These are phyloP conservation scores for Girardia tigrina DNA, from an alignment of 2,888 invertebrate species.

Conservation along the genomic window DNA sequence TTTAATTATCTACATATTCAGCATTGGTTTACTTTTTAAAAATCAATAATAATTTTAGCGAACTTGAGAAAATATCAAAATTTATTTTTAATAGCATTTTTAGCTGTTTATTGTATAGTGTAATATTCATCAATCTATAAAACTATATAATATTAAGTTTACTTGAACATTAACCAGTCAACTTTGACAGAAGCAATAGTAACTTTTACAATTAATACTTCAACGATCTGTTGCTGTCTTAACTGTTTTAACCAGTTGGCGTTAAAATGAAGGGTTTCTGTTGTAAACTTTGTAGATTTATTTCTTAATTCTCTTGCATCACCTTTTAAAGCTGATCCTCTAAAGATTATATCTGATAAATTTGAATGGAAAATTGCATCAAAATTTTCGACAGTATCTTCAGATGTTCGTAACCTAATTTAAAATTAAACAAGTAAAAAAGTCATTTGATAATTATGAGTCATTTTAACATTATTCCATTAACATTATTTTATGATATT, in stretches of 20 bases:
- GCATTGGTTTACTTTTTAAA: too few species aligned
- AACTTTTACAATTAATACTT: conserved; percentile 9
- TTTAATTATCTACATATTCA: too few species aligned
- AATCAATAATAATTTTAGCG: too few species aligned
- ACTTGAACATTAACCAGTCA: conserved; percentile 17
- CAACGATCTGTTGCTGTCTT: background rate
- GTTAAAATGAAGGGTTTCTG: conserved; percentile 24
- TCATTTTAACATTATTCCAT: too few species aligned
- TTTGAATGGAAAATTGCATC: background rate
- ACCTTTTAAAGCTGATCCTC: conserved; percentile 15
- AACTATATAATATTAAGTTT: background rate
- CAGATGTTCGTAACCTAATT: conserved; percentile 13
- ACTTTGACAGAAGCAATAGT: background rate
- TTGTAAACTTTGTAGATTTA: background rate
- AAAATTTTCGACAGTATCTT: conserved; percentile 10
- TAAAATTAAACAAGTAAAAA: background rate
- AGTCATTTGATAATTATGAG: too few species aligned
- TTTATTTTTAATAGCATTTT: too few species aligned
- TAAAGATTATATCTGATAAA: background rate
- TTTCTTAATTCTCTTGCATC: conserved; percentile 24
- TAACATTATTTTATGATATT: too few species aligned
- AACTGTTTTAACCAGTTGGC: conserved; percentile 1
- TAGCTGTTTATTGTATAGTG: too few species aligned
- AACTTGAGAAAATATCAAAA: too few species aligned
- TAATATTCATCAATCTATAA: background rate